Evolutionary conservation across 2,797 vertebrate species (phyloP).

Genomic region (Coregonus suidteri): DNA sequence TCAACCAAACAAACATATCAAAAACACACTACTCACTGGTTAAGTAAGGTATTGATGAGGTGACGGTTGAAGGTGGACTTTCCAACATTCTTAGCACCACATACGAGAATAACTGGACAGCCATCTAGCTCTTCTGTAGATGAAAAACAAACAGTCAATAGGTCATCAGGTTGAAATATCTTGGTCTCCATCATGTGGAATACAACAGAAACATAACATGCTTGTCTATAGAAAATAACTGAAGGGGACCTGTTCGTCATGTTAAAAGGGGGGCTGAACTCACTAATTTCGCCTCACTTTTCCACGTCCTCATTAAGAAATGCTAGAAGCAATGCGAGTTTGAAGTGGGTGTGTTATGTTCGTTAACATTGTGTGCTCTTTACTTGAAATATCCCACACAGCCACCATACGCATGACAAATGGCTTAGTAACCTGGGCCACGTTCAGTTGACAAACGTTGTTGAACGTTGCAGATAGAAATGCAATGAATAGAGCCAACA

Average conservation of each 20-base stretch:
- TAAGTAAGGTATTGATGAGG: constrained; percentile 89
- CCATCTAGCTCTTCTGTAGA: constrained; percentile 83
- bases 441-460: too few relatives aligned
- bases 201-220: neutral
- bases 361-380: too few relatives aligned
- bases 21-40: constrained; percentile 79
- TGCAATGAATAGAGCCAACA: too few relatives aligned
- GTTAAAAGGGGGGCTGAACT: neutral
- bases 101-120: constrained; percentile 86
- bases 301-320: too few relatives aligned
- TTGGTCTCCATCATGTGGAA: neutral
- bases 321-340: neutral
- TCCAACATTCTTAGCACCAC: constrained; percentile 86
- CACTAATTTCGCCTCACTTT: neutral
- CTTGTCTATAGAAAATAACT: neutral
- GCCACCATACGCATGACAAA: too few relatives aligned
- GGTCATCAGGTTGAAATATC: constrained; percentile 22
- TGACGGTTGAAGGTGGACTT: constrained; percentile 92
- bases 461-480: too few relatives aligned
- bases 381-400: too few relatives aligned
- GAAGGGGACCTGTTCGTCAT: neutral
- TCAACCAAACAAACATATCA: neutral
- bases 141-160: constrained; percentile 1
- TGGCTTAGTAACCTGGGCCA: too few relatives aligned
- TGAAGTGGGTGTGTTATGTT: too few relatives aligned